Evolutionary conservation across 2,113 vertebrate genomes (phyloP).

Genomic region (Heteronetta atricapilla): DNA sequence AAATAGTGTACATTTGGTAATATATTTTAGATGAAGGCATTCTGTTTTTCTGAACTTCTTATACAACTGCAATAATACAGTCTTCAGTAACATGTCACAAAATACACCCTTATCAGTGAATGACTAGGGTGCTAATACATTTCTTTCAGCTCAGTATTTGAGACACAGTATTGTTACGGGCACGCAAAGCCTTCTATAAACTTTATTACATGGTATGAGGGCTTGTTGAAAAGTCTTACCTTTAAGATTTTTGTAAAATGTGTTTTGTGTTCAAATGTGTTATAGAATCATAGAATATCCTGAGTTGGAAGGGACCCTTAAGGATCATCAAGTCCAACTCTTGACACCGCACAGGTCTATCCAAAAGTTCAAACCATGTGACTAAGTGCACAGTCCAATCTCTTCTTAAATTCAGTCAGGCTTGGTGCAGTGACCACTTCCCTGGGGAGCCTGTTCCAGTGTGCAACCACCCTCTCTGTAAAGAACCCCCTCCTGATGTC

Average conservation of each 20-base stretch:
- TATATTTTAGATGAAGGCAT: neutral
- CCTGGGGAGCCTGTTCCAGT: too few relatives aligned
- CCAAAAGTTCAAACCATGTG: too few relatives aligned
- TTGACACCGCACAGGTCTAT: too few relatives aligned
- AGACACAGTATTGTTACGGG: neutral
- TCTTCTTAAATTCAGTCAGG: too few relatives aligned
- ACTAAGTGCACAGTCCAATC: too few relatives aligned
- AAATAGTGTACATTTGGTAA: neutral
- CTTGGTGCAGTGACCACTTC: too few relatives aligned
- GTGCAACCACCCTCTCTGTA: too few relatives aligned
- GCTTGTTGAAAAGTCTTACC: neutral
- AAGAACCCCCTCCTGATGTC: too few relatives aligned
- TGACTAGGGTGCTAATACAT: neutral
- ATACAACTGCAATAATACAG: neutral
- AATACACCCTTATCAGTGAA: neutral
- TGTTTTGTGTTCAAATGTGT: neutral
- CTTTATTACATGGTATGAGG: neutral
- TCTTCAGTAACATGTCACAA: neutral
- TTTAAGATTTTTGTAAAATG: neutral
- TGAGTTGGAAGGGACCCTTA: too few relatives aligned
- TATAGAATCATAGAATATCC: too few relatives aligned
- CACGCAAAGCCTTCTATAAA: neutral
- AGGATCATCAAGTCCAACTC: too few relatives aligned
- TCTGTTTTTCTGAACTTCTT: neutral
- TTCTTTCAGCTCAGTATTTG: neutral